Evolutionary conservation across 2,797 vertebrate genomes (phyloP), one percentile per base, ranked within the genome.

Genomic region (Anguilla marmorata): DNA sequence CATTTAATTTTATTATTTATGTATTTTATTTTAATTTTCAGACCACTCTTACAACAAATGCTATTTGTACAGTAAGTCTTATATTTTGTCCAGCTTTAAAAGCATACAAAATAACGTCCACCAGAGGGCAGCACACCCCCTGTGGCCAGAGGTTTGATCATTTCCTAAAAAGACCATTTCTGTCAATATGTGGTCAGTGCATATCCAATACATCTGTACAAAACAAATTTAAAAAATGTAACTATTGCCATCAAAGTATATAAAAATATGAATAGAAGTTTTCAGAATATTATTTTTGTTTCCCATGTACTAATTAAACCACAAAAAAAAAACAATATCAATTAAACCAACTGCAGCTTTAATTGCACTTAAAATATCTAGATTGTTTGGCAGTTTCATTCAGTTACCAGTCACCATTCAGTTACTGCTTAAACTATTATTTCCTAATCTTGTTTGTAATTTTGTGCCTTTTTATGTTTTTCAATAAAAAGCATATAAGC

Each of bases 351-450:
- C 19, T 48, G 12, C 74, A 80, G 86, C 85, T 87, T 91, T 95
- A 95, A 96, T 95, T 96, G 95, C 95, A 95, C 94, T 95, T 95
- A 87, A 93, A 92, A 87, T 66, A 92, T 79, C 37, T 45, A 74
- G 69, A 74, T 21, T 79, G 33, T 79, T 37, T 30, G 50, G 33
- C 45, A 54, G 85, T n/a, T 12, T 50, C 24, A 45, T 76, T 56
- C 50, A 58, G 33, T n/a, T 54, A 12, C 52, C 48, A 88, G 63
- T 84, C 69, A 50, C 54, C 12, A 74, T 33, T 84, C 83, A 82
- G 45, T 50, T 82, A 48, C 45, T 27, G 21, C 79, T 11, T 24
- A 82, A 82, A 82, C 50, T 24, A 82, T 82, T 9, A n/a, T n/a
- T 50, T 48, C 45, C 21, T 33, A n/a, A 50, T 50, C 45, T 82